Evolutionary conservation across 2,113 vertebrate genomes (phyloP).

Genomic region (Bubo bubo): DNA sequence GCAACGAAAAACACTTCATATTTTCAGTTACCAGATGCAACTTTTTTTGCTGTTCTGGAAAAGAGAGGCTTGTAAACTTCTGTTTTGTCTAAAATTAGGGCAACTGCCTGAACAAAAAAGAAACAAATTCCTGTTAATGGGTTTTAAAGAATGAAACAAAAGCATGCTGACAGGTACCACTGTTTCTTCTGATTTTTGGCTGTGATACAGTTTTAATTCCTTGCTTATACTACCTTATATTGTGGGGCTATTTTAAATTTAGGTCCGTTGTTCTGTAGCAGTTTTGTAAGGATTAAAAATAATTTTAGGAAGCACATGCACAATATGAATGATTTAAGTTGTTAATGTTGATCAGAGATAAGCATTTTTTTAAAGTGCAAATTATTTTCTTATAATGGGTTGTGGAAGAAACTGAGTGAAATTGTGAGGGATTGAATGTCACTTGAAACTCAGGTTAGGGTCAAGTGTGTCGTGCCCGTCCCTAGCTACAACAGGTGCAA

Average conservation of each 20-base stretch:
- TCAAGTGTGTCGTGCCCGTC: not conserved
- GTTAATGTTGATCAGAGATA: not conserved
- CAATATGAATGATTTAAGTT: not conserved
- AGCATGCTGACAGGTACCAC: not conserved
- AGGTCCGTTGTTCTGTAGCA: not conserved
- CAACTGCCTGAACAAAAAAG: not conserved
- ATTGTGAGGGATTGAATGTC: not conserved
- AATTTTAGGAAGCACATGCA: not conserved
- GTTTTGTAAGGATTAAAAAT: not conserved
- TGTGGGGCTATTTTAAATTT: not conserved
- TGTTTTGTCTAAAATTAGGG: not conserved
- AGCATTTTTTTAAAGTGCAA: not conserved
- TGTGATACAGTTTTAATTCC: not conserved
- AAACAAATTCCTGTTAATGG: no score
- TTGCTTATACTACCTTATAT: not conserved
- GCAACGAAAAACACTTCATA: rapidly evolving
- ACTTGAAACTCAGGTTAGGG: not conserved
- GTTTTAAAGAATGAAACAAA: not conserved
- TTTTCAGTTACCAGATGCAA: not conserved
- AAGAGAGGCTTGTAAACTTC: not conserved
- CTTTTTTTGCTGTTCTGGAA: not conserved
- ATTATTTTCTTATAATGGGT: not conserved
- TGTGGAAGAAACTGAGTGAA: not conserved
- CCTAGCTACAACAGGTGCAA: not conserved
- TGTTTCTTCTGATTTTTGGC: not conserved